These are phyloP conservation scores for Cotesia chilonis DNA, from an alignment of 1,140 invertebrate genomes.

Conservation along the genomic window DNA sequence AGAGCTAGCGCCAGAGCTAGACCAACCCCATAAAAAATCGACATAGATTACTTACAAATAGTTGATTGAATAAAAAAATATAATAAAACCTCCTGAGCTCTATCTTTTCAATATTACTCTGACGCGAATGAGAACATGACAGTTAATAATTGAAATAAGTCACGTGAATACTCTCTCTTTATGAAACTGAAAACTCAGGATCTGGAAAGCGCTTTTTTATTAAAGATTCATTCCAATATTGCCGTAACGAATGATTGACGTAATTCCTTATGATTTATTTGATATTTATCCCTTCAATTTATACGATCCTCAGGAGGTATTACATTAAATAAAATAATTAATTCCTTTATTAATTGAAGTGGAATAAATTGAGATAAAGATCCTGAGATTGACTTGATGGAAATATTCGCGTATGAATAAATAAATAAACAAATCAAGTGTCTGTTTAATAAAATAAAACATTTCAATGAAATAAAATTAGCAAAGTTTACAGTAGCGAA, in stretches of 20 bases:
- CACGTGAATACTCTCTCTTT: not conserved
- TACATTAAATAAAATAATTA: too few relatives aligned
- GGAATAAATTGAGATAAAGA: too few relatives aligned
- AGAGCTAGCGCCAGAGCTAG: not conserved
- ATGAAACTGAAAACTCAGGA: not conserved
- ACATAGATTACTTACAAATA: conserved; percentile 7
- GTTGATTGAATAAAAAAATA: conserved; percentile 18
- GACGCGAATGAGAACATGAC: conserved; percentile 12
- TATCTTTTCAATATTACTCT: not conserved
- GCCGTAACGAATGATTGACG: too few relatives aligned
- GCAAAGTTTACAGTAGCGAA: not conserved
- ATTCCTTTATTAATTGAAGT: too few relatives aligned
- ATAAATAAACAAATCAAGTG: too few relatives aligned
- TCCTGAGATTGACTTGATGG: too few relatives aligned
- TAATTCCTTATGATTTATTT: too few relatives aligned
- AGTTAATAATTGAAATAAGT: conserved; percentile 7
- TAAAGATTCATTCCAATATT: too few relatives aligned
- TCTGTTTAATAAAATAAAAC: not conserved
- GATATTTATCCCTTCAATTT: too few relatives aligned
- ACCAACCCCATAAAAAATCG: too few relatives aligned
- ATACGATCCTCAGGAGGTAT: too few relatives aligned
- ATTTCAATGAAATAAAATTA: not conserved
- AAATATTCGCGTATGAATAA: too few relatives aligned
- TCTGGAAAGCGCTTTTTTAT: not conserved
- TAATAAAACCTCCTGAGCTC: not conserved